Base-by-base conservation (phyloP, 2,888 invertebrate genomes). In the Acleris literana region DNA sequence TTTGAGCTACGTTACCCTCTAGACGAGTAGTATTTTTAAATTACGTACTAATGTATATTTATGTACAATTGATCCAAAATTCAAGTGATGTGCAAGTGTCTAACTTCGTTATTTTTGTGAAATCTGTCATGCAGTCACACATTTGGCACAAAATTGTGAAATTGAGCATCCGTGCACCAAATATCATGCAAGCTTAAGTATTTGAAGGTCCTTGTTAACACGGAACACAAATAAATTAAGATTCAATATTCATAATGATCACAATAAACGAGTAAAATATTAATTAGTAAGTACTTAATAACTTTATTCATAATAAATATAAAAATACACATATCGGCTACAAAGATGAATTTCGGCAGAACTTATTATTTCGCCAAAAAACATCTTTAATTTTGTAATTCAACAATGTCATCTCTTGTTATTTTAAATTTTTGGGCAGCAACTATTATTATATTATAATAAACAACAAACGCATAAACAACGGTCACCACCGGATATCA, bases 61-160 rank as follows among this genome's bases (percentile, higher is more conserved):
- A 90, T 90, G 88, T 90, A 90, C 90, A 90, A 55, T 86, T 82
- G 86, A 79, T 90, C 87, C 88, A 89, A 90, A 89, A 90, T 78
- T 84, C 78, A 71, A 79, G 76, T 77, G 79, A 64, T 63, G 82
- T 77, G 80, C 77, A 76, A 70, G 74, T 76, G 77, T 78, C 63
- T 69, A 76, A 77, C 74, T 72, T 71, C 73, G 68, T 70, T 44
- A 65, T 65, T 69, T 73, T 66, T 66, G 67, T 70, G 66, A 71
- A 72, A 72, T 72, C 75, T 71, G 61, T 64, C 72, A 64, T 55
- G 59, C 58, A 74, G 73, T 80, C 73, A 72, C 76, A 75, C 56
- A 72, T 88, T 90, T 90, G 89, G 89, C 89, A 90, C 90, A 82
- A 74, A 77, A 74, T 76, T 54, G 52, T 84, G 78, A 72, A 76